phyloP scores from a whole-genome alignment of 1,140 invertebrate genomes.

The Telenomus remus region DNA sequence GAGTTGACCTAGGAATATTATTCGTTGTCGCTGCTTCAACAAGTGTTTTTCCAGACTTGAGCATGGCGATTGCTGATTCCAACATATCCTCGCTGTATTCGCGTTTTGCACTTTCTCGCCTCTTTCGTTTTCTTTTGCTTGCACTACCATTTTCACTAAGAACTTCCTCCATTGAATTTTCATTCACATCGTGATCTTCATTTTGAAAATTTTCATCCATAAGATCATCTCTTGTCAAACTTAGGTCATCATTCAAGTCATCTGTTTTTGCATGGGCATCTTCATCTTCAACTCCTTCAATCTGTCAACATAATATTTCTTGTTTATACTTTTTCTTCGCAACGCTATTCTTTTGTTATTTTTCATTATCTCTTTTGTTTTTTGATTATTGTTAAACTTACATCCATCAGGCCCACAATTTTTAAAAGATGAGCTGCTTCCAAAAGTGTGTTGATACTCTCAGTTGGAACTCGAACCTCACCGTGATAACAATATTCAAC shows the following conservation, averaged over 20 bases:
- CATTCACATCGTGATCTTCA: slow-evolving; percentile 11
- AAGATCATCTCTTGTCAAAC: not conserved
- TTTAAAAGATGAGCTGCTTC: slow-evolving; percentile 75
- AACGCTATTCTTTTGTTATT: not conserved
- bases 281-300: slow-evolving; percentile 20
- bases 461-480: slow-evolving; percentile 75
- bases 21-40: slow-evolving; percentile 70
- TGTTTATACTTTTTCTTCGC: not conserved
- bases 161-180: slow-evolving; percentile 15
- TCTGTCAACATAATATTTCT: slow-evolving; percentile 7
- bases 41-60: slow-evolving; percentile 68
- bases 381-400: slow-evolving; percentile 54
- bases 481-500: slow-evolving; percentile 79
- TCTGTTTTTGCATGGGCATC: slow-evolving; percentile 8
- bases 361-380: too few species aligned
- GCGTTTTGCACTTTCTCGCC: slow-evolving; percentile 64
- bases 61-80: slow-evolving; percentile 69
- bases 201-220: slow-evolving; percentile 5
- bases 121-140: slow-evolving; percentile 63
- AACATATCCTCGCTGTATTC: slow-evolving; percentile 72
- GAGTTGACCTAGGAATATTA: slow-evolving; percentile 73
- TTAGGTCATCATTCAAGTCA: not conserved
- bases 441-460: slow-evolving; percentile 72
- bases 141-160: not conserved
- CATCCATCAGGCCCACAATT: slow-evolving; percentile 76